phyloP scores from a whole-genome alignment of 2,797 vertebrate genomes.

The Iguana delicatissima region DNA sequence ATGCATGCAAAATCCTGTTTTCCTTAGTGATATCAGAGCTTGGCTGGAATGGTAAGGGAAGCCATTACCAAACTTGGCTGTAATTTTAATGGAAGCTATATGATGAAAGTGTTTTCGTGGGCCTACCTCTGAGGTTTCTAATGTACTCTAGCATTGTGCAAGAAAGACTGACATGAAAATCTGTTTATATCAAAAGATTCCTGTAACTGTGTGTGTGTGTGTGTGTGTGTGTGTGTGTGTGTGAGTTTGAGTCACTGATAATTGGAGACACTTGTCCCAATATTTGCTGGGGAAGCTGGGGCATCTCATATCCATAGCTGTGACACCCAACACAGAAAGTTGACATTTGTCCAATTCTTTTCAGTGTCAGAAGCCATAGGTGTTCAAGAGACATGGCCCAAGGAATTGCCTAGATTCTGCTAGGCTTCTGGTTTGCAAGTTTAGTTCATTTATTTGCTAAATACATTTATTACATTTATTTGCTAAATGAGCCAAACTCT shows the following conservation, averaged over 20 bases:
- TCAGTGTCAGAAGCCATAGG: not conserved
- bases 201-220: not conserved
- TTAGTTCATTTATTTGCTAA: constrained; percentile 2
- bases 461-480: not conserved
- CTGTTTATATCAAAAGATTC: not conserved
- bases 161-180: not conserved
- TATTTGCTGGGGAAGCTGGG: not conserved
- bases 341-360: not conserved
- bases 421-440: not conserved
- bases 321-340: not conserved
- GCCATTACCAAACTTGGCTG: constrained; percentile 6
- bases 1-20: not conserved
- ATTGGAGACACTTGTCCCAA: not conserved
- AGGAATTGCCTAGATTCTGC: too few species aligned
- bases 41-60: constrained; percentile 23
- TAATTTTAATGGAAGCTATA: not conserved
- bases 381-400: not conserved
- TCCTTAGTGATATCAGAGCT: constrained; percentile 18
- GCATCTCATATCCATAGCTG: too few species aligned
- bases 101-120: not conserved
- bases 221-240: too few species aligned
- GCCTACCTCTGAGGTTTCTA: not conserved
- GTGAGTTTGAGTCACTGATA: not conserved
- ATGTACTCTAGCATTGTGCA: not conserved
- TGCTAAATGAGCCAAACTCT: not conserved